phyloP scores from a whole-genome alignment of 2,797 vertebrate genomes.

The Catharus ustulatus region DNA sequence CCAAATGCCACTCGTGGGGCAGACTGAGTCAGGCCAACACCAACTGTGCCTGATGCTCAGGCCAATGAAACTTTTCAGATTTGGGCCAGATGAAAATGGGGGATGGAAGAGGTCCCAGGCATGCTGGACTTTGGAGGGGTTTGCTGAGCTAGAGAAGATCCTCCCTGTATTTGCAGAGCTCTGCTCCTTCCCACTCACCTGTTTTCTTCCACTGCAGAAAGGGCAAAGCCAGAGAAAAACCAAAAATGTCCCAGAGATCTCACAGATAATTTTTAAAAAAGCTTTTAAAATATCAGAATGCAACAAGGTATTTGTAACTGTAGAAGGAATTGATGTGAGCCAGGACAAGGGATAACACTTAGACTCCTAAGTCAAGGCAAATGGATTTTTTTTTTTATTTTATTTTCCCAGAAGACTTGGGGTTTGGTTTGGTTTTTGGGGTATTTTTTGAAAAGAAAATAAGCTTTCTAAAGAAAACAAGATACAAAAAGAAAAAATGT shows the following conservation, averaged over 20 bases:
- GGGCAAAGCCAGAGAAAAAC: not conserved
- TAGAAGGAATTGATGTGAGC: not conserved
- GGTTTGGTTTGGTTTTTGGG: not conserved
- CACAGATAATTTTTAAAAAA: not conserved
- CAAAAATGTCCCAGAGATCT: not conserved
- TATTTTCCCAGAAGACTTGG: not conserved
- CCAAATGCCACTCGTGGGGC: not conserved
- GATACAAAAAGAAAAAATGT: not conserved
- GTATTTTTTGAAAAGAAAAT: not conserved
- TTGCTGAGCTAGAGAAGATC: not conserved
- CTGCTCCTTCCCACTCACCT: not conserved
- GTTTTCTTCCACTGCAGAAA: not conserved
- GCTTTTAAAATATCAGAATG: not conserved
- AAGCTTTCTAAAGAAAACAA: conserved; percentile 28
- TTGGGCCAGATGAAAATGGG: not conserved
- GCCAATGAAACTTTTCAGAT: not conserved
- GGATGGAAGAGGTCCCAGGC: not conserved
- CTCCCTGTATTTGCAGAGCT: rapidly evolving
- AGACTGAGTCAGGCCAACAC: conserved; percentile 19
- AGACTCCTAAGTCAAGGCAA: not conserved
- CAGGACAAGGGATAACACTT: not conserved
- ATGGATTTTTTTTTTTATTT: not conserved
- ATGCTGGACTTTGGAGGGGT: not conserved
- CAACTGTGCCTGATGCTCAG: not conserved
- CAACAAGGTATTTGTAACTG: not conserved